Percentiles rank a stretch among this genome's conserved stretches.
Evolutionary conservation across 2,113 vertebrate genomes (phyloP).

Genomic region (Hystrix brachyura): DNA sequence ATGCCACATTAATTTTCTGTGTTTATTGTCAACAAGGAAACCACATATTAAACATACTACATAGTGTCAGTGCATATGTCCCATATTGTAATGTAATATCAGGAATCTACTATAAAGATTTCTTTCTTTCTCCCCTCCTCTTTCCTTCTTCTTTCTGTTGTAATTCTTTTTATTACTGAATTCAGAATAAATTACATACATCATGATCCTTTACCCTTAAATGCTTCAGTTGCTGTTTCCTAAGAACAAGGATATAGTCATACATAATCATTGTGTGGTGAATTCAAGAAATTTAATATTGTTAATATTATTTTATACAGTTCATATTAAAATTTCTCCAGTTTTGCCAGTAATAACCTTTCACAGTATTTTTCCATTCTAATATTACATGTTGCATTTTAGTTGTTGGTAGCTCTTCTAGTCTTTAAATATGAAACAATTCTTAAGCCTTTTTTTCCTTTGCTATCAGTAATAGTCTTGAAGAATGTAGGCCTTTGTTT

Average conservation of each 20-base stretch:
- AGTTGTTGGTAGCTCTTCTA: not conserved
- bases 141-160: not conserved
- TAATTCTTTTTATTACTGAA: slow-evolving; percentile 21
- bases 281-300: slow-evolving; percentile 28
- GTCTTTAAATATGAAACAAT: slow-evolving; percentile 39
- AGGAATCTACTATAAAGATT: not conserved
- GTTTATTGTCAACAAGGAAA: not conserved
- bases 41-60: not conserved
- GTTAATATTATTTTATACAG: not conserved
- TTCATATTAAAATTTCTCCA: slow-evolving; percentile 14
- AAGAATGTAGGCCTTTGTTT: not conserved
- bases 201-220: not conserved
- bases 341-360: not conserved
- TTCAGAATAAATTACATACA: not conserved
- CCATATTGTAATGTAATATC: not conserved
- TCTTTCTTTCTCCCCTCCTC: too few relatives aligned
- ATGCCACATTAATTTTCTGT: not conserved
- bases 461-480: not conserved
- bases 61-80: not conserved
- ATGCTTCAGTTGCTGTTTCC: not conserved
- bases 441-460: not conserved
- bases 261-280: not conserved
- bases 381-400: not conserved
- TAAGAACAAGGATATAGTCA: not conserved
- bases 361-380: not conserved